Evolutionary conservation across 2,113 vertebrate genomes (phyloP), one percentile per base, ranked within the genome.

Genomic region (Ctenomys sociabilis): DNA sequence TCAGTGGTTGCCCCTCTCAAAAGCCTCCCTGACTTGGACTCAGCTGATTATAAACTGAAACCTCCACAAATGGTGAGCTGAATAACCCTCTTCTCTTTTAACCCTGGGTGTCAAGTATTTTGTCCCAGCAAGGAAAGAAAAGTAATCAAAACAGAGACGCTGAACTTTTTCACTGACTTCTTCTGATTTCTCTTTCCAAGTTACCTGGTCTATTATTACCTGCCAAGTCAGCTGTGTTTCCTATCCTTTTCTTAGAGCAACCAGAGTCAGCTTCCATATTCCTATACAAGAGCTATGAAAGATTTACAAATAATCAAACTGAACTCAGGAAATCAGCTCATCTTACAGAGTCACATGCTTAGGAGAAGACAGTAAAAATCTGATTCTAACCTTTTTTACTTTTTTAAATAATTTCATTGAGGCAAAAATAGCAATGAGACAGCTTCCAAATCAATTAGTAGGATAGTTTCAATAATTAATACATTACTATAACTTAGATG

Each of bases 321-420:
- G n/a, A 94, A 85, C 16, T 89, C 24, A 24, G 68, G 17, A 80
- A 96, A 90, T 83, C 52, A 95, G 22, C 5, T 17, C n/a, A 78
- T 83, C 16, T 90, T 91, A 77, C 35, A 84, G n/a, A 83, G 28
- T 70, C 32, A 86, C 19, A 81, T 0, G 57, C 35, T 90, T 96
- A 32, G 30, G 26, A 59, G 30, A 45, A 19, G 35, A 49, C 85
- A 68, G 19, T 59, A 52, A 82, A 82, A 68, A 16, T 6, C 12
- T 45, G 17, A 45, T 66, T 90, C 37, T 66, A 35, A 30, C 43
- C 70, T 63, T 64, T n/a, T n/a, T n/a, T n/a, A n/a, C n/a, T n/a
- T n/a, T n/a, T n/a, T n/a, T n/a, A n/a, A n/a, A n/a, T n/a, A n/a
- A n/a, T n/a, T n/a, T n/a, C n/a, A n/a, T n/a, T n/a, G n/a, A n/a